Conservation (phyloP, 2,797 vertebrate species). For the Lithobates pipiens region DNA sequence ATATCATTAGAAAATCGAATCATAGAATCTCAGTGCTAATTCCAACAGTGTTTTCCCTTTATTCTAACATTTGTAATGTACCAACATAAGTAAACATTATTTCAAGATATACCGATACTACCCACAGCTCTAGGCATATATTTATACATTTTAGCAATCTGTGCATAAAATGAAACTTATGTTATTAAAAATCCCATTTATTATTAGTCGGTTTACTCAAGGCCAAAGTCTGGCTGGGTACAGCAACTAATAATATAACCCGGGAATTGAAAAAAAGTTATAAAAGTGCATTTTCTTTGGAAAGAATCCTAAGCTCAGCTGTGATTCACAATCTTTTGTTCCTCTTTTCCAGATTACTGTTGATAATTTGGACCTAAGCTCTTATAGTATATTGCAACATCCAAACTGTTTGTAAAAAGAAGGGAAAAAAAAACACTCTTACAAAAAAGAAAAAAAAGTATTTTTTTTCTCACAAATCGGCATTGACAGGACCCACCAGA, state of each 20-base stretch:
- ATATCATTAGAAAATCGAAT: background rate
- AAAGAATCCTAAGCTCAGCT: background rate
- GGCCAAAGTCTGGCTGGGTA: too few species aligned
- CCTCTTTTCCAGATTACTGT: background rate
- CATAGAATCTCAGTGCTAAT: background rate
- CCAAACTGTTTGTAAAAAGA: background rate
- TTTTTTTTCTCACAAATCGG: slow-evolving; percentile 9
- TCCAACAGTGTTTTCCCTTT: background rate
- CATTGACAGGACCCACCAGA: slow-evolving; percentile 19
- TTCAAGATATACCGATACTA: too few species aligned
- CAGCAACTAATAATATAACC: too few species aligned
- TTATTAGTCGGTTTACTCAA: too few species aligned
- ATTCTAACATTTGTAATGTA: background rate
- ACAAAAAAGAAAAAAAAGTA: background rate
- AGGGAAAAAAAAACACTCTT: background rate
- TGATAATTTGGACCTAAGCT: background rate
- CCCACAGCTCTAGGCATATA: background rate
- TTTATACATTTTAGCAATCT: too few species aligned
- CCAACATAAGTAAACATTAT: too few species aligned
- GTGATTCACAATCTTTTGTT: background rate
- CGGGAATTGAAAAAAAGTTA: background rate
- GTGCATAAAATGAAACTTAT: too few species aligned
- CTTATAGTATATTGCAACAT: background rate
- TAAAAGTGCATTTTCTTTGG: background rate
- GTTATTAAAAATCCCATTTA: too few species aligned